Base-by-base conservation (phyloP, 2,888 invertebrate genomes). In the Drosophila tripunctata region DNA sequence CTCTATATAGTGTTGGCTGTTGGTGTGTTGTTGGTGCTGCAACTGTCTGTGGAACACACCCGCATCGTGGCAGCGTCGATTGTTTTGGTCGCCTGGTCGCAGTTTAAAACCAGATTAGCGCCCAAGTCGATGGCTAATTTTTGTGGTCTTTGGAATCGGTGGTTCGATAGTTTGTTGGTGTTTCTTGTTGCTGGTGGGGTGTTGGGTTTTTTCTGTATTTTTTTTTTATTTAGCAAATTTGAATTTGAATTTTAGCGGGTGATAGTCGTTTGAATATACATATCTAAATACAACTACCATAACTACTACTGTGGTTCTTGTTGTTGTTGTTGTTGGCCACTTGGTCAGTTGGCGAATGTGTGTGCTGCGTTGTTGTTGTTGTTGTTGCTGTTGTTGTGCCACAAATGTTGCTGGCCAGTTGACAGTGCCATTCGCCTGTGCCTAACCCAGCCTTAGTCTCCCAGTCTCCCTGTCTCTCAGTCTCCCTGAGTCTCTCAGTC, bases 81-180 rank as follows among this genome's bases (percentile, higher is more conserved):
- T 4, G 21, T 4, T 7, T 27, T 10, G 62, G 33, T 51, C 61
- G 73, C 71, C 67, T 62, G 62, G 33, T 60, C 65, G 75, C 77
- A 78, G 83, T 72, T 89, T 88, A 88, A 87, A 87, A 87, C 87
- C 89, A 88, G 87, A 87, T 87, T 87, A 87, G 88, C 88, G 89
- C 78, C 82, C 78, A 88, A 82, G 85, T 80, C 84, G 69, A 73
- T 76, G 88, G 77, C 87, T 83, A 83, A 87, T 87, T 89, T 88
- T 78, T 76, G 69, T 68, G 45, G 33, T 45, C 36, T 62, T 66
- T 33, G 8, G 31, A n/a, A 19, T 19, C 8, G 45, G 12, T 12
- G 14, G 40, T 19, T 54, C 35, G 19, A 5, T 45, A 22, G 12
- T 12, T 52, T 14, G 5, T 8, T 51, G 38, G 40, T n/a, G n/a